Percentiles rank a stretch among this genome's conserved stretches.
phyloP scores from a whole-genome alignment of 2,888 invertebrate species.

The Philhelius pedissequus region DNA sequence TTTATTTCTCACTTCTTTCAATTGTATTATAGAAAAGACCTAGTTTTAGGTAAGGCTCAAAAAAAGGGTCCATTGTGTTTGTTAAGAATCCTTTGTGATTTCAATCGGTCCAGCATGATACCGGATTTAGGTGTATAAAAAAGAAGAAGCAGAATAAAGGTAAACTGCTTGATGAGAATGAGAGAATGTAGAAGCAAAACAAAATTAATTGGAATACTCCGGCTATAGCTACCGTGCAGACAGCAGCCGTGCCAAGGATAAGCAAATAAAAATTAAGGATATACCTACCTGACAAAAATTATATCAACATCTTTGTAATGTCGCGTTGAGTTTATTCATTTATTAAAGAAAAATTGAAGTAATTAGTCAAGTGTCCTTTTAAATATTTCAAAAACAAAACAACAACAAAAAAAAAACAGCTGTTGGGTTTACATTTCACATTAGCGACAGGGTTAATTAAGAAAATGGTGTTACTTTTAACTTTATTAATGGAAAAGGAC shows the following conservation, averaged over 20 bases:
- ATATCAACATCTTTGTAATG: slow-evolving; percentile 12
- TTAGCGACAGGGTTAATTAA: slow-evolving; percentile 17
- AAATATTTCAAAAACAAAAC: background rate
- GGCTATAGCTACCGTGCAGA: no score
- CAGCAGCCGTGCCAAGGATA: background rate
- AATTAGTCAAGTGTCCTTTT: slow-evolving; percentile 21
- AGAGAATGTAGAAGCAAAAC: background rate
- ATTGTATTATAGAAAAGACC: slow-evolving; percentile 22
- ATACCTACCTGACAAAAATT: background rate
- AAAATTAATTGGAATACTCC: slow-evolving; percentile 29
- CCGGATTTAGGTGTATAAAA: background rate
- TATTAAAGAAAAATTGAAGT: background rate
- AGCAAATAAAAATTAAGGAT: background rate
- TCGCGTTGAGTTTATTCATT: background rate
- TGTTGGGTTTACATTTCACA: background rate
- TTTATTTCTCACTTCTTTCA: slow-evolving; percentile 17
- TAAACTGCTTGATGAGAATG: slow-evolving; percentile 14
- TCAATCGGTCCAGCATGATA: slow-evolving; percentile 31
- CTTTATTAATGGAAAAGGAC: background rate
- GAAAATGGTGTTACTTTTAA: slow-evolving; percentile 4
- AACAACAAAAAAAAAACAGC: background rate
- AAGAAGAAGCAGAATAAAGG: background rate
- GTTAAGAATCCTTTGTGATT: slow-evolving; percentile 33
- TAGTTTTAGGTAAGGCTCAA: slow-evolving; percentile 2
- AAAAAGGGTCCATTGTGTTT: slow-evolving; percentile 1